Percentiles rank a stretch among this genome's conserved stretches.
Evolutionary conservation across 2,797 vertebrate genomes (phyloP).

Genomic region (Alfaro cultratus): DNA sequence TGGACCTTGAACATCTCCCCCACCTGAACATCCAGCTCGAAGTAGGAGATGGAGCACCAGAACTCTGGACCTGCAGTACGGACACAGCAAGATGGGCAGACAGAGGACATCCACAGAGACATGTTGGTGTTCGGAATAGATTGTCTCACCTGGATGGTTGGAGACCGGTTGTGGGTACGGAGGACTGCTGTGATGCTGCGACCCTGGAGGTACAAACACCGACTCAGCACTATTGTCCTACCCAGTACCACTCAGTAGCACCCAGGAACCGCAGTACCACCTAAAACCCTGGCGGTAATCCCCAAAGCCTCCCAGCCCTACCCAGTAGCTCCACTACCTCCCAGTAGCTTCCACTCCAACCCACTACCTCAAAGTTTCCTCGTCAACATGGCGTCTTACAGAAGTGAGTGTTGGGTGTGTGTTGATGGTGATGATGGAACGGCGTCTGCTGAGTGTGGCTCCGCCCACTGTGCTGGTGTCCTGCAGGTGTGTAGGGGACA

Average conservation of each 20-base stretch:
- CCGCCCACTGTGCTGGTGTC: slow-evolving; percentile 65
- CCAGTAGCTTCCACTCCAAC: no score
- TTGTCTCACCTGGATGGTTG: slow-evolving; percentile 65
- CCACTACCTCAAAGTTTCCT: no score
- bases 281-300: no score
- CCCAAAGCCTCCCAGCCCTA: not conserved
- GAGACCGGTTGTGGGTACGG: slow-evolving; percentile 64
- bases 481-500: slow-evolving; percentile 53
- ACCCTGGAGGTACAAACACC: slow-evolving; percentile 58
- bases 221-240: not conserved
- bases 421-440: slow-evolving; percentile 66
- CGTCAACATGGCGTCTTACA: slow-evolving; percentile 56
- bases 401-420: slow-evolving; percentile 65
- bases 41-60: slow-evolving; percentile 81
- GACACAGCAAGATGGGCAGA: not conserved
- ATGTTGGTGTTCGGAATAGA: no score
- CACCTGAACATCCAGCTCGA: slow-evolving; percentile 79
- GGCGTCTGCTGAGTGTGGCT: slow-evolving; percentile 67
- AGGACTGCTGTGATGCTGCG: slow-evolving; percentile 64
- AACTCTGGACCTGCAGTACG: slow-evolving; percentile 77
- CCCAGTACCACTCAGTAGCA: not conserved
- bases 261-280: not conserved
- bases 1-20: slow-evolving; percentile 82
- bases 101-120: not conserved
- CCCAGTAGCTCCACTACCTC: not conserved